A percentile compares a stretch with the other conserved stretches of the same genome.
These are phyloP conservation scores for Gavialis gangeticus DNA, from an alignment of 2,113 vertebrate genomes.

Conservation along the genomic window DNA sequence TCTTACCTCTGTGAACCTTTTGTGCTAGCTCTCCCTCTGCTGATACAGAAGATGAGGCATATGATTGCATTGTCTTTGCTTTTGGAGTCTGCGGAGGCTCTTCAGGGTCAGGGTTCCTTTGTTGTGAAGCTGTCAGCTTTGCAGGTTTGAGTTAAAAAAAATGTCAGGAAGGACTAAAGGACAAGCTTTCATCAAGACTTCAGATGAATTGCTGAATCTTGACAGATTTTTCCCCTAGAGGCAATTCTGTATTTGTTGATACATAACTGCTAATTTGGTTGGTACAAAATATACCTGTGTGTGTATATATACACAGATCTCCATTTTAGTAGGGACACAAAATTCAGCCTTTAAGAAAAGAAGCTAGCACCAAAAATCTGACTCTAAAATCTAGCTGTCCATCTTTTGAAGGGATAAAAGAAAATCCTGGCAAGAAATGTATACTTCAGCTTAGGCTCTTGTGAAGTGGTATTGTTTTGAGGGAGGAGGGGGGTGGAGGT, in stretches of 20 bases:
- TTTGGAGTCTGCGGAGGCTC: background rate
- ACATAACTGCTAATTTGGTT: background rate
- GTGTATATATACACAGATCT: too few species aligned
- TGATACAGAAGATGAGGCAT: background rate
- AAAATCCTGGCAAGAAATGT: background rate
- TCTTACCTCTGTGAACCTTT: background rate
- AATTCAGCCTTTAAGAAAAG: background rate
- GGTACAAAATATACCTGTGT: background rate
- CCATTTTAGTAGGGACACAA: background rate
- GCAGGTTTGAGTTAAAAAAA: background rate
- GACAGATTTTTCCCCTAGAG: background rate
- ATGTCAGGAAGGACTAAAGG: background rate
- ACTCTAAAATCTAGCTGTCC: background rate
- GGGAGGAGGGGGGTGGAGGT: too few species aligned
- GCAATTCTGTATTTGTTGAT: background rate
- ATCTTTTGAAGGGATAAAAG: background rate
- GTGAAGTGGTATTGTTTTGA: background rate
- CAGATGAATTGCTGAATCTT: background rate
- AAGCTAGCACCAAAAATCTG: too few species aligned
- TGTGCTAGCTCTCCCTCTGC: background rate
- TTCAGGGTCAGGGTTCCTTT: background rate
- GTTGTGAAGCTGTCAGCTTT: background rate
- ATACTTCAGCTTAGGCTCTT: background rate
- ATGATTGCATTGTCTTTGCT: background rate
- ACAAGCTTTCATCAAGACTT: background rate